phyloP scores from a whole-genome alignment of 2,888 invertebrate genomes.

The Ophioninae sp. region DNA sequence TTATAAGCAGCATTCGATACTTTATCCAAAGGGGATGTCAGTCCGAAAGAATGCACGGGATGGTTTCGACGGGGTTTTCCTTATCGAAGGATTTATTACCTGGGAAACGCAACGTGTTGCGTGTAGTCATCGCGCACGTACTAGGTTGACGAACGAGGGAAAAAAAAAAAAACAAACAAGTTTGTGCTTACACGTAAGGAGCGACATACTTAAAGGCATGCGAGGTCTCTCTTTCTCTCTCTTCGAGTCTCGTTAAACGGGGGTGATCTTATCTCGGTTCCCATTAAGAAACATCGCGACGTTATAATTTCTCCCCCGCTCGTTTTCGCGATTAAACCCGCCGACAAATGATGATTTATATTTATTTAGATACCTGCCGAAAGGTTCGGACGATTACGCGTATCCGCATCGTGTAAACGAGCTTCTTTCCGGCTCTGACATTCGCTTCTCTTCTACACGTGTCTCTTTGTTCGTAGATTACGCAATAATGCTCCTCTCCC shows the following conservation, averaged over 20 bases:
- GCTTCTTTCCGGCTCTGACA: constrained; percentile 56
- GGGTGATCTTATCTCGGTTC: constrained; percentile 71
- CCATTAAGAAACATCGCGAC: constrained; percentile 71
- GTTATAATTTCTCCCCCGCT: constrained; percentile 65
- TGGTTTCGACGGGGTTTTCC: constrained; percentile 55
- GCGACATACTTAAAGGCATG: constrained; percentile 24
- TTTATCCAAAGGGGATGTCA: no score
- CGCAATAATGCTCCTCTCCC: not conserved
- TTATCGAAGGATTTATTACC: constrained; percentile 67
- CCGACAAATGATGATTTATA: constrained; percentile 71
- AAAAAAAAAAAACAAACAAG: constrained; percentile 36
- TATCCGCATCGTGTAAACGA: constrained; percentile 30
- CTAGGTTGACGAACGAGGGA: not conserved
- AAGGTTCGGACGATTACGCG: constrained; percentile 48
- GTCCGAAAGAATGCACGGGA: constrained; percentile 21
- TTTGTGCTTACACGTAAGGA: not conserved
- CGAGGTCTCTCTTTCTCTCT: constrained; percentile 12
- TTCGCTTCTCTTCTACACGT: not conserved
- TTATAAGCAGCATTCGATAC: no score
- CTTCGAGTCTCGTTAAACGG: constrained; percentile 13
- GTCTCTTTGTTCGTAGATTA: not conserved
- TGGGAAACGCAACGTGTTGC: constrained; percentile 45
- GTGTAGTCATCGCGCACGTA: not conserved
- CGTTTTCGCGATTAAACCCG: constrained; percentile 62
- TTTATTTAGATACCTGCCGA: constrained; percentile 67